Percentiles rank a stretch among this genome's conserved stretches.
phyloP scores from a whole-genome alignment of 2,113 vertebrate species.

The Bubo bubo region DNA sequence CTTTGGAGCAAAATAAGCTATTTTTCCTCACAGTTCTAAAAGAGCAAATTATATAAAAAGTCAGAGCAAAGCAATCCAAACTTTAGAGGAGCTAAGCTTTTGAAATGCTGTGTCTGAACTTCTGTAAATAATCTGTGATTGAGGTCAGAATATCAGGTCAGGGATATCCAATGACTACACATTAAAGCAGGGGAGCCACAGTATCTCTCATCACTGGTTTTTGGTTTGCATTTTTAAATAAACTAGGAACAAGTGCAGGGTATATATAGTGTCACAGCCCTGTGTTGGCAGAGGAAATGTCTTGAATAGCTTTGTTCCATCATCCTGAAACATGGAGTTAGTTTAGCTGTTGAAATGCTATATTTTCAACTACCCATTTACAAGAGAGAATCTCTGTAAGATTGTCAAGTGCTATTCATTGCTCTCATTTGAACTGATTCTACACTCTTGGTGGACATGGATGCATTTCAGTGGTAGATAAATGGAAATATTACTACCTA shows the following conservation, averaged over 20 bases:
- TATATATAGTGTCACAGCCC: not conserved
- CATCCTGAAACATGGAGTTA: not conserved
- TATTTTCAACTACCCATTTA: not conserved
- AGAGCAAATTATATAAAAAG: not conserved
- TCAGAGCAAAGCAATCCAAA: not conserved
- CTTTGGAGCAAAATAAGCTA: not conserved
- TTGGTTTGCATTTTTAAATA: slow-evolving; percentile 41
- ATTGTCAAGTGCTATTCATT: not conserved
- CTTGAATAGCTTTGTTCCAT: not conserved
- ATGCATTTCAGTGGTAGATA: not conserved
- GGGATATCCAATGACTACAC: not conserved
- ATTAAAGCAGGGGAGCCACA: not conserved
- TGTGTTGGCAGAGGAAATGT: not conserved
- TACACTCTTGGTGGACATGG: not conserved
- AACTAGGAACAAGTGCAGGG: slow-evolving; percentile 16
- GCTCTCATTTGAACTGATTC: not conserved
- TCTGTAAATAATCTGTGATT: not conserved
- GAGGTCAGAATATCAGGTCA: not conserved
- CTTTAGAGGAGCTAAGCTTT: not conserved
- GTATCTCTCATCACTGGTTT: not conserved
- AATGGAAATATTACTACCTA: not conserved
- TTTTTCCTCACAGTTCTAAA: not conserved
- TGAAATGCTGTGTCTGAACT: not conserved
- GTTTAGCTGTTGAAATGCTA: not conserved
- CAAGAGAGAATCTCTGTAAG: not conserved